These are phyloP conservation scores for Thysanoteuthis rhombus DNA, from an alignment of 2,888 invertebrate species.

Conservation along the genomic window DNA sequence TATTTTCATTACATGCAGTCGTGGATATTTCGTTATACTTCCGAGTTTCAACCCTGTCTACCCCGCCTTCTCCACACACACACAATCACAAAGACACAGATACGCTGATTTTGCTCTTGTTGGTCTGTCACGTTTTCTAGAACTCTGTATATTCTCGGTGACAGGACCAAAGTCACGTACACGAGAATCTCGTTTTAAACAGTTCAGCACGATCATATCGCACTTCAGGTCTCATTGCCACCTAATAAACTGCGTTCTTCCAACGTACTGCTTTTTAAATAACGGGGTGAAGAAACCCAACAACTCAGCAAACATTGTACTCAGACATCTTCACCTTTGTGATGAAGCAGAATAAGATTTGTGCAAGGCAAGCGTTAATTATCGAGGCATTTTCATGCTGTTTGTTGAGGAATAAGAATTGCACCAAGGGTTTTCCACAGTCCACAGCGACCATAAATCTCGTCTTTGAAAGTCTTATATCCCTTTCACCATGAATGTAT, in stretches of 20 bases:
- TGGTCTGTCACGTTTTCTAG: neutral
- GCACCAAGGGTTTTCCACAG: no score
- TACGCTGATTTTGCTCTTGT: neutral
- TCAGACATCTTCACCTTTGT: neutral
- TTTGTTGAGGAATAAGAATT: no score
- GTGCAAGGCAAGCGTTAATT: neutral
- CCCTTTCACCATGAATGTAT: no score
- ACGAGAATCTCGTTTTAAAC: neutral
- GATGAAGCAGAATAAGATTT: neutral
- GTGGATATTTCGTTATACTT: no score
- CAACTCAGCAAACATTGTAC: neutral
- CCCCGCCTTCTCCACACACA: neutral
- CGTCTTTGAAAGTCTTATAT: no score
- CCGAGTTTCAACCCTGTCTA: no score
- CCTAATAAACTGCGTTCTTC: neutral
- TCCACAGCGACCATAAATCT: no score
- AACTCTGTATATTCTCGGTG: neutral
- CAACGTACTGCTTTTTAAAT: neutral
- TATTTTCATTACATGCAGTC: no score
- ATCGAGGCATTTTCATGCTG: no score
- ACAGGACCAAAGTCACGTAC: neutral
- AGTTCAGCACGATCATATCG: neutral
- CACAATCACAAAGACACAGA: neutral
- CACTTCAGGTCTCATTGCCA: neutral
- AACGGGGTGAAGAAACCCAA: neutral